These are phyloP conservation scores for Chrysomallon squamiferum DNA, from an alignment of 1,140 invertebrate genomes.

Conservation along the genomic window DNA sequence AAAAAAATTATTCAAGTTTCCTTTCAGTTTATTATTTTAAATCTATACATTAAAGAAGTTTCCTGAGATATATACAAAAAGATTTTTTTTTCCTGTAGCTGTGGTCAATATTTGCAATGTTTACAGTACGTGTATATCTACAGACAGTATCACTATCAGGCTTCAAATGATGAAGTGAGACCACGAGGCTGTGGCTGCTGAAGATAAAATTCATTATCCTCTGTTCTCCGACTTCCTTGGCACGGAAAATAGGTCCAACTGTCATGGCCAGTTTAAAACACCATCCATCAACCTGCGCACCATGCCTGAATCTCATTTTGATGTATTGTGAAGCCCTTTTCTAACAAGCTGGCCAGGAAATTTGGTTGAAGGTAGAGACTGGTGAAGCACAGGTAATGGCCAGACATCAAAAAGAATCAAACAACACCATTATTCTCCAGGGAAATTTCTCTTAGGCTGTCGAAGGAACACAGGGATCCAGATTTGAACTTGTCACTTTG, in stretches of 20 bases:
- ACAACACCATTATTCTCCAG: not conserved
- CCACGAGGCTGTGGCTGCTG: slow-evolving; percentile 1
- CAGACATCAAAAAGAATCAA: slow-evolving; percentile 3
- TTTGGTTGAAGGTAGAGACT: slow-evolving; percentile 2
- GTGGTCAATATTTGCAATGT: too few species aligned
- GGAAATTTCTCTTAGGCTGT: too few species aligned
- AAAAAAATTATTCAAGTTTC: too few species aligned
- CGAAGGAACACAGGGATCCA: too few species aligned
- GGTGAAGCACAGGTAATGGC: not conserved
- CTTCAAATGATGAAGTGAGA: too few species aligned
- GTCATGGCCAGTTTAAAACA: slow-evolving; percentile 23
- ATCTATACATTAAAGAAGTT: too few species aligned
- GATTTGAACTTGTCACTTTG: too few species aligned
- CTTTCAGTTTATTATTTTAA: too few species aligned
- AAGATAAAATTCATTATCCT: slow-evolving; percentile 28
- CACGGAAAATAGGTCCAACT: slow-evolving; percentile 18
- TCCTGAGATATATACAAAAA: too few species aligned
- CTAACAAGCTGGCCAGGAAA: slow-evolving; percentile 5
- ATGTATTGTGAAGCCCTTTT: not conserved
- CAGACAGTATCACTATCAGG: too few species aligned
- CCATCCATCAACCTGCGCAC: slow-evolving; percentile 18
- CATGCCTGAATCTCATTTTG: not conserved
- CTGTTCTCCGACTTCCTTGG: slow-evolving; percentile 14
- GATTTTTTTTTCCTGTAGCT: too few species aligned
- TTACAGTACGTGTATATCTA: too few species aligned